Percentiles rank a stretch among this genome's conserved stretches.
Conservation (phyloP, 2,888 invertebrate genomes). For the Diabrotica balteata region DNA sequence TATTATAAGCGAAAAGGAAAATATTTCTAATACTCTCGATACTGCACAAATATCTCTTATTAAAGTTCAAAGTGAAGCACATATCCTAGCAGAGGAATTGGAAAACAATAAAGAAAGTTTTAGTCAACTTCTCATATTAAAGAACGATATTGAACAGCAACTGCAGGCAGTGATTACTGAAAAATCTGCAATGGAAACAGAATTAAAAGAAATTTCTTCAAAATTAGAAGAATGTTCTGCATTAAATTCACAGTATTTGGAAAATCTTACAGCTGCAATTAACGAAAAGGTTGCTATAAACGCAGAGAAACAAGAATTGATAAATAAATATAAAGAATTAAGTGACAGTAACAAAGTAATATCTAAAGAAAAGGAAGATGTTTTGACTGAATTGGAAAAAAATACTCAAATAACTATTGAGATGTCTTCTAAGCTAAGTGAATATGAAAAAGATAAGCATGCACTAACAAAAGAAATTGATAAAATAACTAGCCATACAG, state of each 20-base stretch:
- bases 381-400: slow-evolving; percentile 1
- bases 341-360: neutral
- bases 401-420: slow-evolving; percentile 11
- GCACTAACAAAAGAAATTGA: slow-evolving; percentile 4
- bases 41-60: neutral
- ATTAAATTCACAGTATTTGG: neutral
- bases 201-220: neutral
- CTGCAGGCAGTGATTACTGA: too few relatives aligned
- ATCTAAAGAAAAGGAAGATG: neutral
- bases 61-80: neutral
- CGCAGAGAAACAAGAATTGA: neutral
- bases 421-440: neutral
- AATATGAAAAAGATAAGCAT: slow-evolving; percentile 7
- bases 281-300: neutral
- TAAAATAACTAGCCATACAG: neutral
- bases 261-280: neutral
- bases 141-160: too few relatives aligned
- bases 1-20: neutral
- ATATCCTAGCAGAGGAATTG: neutral
- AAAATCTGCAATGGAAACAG: too few relatives aligned
- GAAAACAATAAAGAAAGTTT: too few relatives aligned
- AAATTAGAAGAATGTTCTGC: neutral
- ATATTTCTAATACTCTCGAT: neutral
- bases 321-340: slow-evolving; percentile 3
- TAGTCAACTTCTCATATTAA: too few relatives aligned